Conservation (phyloP, 2,113 vertebrate genomes). For the Myotis brandtii region DNA sequence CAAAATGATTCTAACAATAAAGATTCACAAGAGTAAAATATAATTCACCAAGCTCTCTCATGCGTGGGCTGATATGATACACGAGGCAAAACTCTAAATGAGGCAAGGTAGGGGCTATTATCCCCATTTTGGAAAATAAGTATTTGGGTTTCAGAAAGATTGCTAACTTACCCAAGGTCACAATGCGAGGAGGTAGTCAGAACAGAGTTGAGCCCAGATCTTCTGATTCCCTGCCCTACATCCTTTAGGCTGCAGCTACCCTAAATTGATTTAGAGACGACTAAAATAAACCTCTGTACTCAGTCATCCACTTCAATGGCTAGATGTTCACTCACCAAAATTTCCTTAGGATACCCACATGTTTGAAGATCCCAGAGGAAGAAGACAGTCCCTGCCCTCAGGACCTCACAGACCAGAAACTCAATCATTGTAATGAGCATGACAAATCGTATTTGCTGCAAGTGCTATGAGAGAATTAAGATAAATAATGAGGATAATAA, state of each 20-base stretch:
- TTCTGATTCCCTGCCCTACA: background rate
- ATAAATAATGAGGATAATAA: background rate
- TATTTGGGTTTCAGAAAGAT: background rate
- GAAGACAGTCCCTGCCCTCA: background rate
- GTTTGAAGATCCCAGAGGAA: background rate
- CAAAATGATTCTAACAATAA: background rate
- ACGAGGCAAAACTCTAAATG: background rate
- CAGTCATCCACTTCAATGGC: background rate
- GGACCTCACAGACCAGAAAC: background rate
- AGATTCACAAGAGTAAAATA: background rate
- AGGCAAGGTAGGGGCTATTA: background rate
- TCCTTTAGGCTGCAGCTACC: background rate
- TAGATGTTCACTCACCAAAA: background rate
- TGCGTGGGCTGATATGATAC: background rate
- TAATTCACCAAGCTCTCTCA: background rate
- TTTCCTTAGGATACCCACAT: background rate
- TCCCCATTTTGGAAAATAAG: conserved; percentile 13
- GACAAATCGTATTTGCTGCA: background rate
- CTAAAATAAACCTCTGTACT: background rate
- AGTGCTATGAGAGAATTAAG: background rate
- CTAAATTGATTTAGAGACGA: background rate
- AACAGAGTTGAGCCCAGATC: background rate
- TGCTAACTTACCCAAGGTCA: background rate
- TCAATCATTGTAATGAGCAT: background rate
- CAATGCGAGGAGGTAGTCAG: background rate